Base-by-base conservation (phyloP, 2,113 vertebrate species). In the Mus musculus region DNA sequence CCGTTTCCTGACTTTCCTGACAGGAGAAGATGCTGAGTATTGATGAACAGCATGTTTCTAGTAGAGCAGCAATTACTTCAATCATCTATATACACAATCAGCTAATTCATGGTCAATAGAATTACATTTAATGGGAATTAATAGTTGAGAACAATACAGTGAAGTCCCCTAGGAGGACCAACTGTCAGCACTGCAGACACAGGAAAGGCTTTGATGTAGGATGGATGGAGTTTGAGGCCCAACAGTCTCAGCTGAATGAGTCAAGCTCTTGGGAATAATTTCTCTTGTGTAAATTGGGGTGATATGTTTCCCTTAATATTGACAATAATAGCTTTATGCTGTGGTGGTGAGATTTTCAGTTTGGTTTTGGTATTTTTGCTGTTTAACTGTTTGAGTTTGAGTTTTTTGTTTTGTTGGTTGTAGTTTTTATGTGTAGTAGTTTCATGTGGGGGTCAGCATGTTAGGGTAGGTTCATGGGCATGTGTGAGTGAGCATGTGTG, bases 161-260 rank as follows among this genome's bases (percentile, higher is more conserved):
- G 30, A 75, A 26, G 61, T 9, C 88, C 56, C 39, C n/a, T 22
- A 30, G 49, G 91, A 76, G 17, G 13, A 63, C 54, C 1, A 0
- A 2, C 73, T 17, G 13, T 1, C 5, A 49, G 59, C 11, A 9
- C 0, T 28, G 3, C 9, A 77, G 72, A 33, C 73, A 63, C 54
- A 61, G 39, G 5, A 36, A 59, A 39, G 59, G 0, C 88, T 46
- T 26, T 46, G 80, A 28, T 59, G 30, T 7, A 8, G 0, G 7
- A 26, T 1, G 71, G 61, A 26, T 26, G 2, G 76, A 9, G 0
- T 22, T 71, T 39, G 12, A 49, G 11, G 24, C 42, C 54, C 61
- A 8, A 5, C 42, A 2, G 7, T 73, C 16, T 0, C 1, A 3
- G 7, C 28, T 16, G 14, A 36, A 49, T 54, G 71, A 71, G 10